A percentile compares a stretch with the other conserved stretches of the same genome.
Evolutionary conservation across 2,797 vertebrate genomes (phyloP).

Genomic region (Gymnocypris eckloni): DNA sequence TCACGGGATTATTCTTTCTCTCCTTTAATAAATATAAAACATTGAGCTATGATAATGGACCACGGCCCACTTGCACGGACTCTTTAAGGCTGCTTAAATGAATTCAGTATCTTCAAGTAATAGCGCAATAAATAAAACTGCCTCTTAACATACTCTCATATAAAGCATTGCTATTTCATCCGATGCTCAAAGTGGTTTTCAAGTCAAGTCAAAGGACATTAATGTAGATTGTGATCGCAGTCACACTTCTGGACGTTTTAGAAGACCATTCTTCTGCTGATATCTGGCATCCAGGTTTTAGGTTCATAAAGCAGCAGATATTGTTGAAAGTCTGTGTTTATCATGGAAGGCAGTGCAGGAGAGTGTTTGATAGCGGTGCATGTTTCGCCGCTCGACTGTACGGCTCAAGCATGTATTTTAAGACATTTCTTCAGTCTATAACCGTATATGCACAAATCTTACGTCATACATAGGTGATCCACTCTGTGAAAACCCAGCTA

Average conservation of each 20-base stretch:
- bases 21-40: slow-evolving; percentile 47
- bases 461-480: neutral
- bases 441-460: neutral
- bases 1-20: neutral
- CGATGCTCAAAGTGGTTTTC: slow-evolving; percentile 51
- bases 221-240: slow-evolving; percentile 21
- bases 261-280: neutral
- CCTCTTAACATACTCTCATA: slow-evolving; percentile 53
- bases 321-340: neutral
- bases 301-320: neutral
- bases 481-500: no score
- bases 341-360: slow-evolving; percentile 27
- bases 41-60: slow-evolving; percentile 22
- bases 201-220: slow-evolving; percentile 32
- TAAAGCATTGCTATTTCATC: neutral
- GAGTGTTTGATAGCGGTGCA: slow-evolving; percentile 16
- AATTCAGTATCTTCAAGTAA: slow-evolving; percentile 61
- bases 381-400: neutral
- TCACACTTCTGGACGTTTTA: slow-evolving; percentile 3
- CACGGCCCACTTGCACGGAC: slow-evolving; percentile 34
- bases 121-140: slow-evolving; percentile 43
- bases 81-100: slow-evolving; percentile 51
- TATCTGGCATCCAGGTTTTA: neutral
- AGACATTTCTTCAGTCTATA: slow-evolving; percentile 11
- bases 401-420: neutral